Percentiles rank a stretch among this genome's conserved stretches.
phyloP scores from a whole-genome alignment of 1,140 invertebrate species.

The Bicyclus anynana region DNA sequence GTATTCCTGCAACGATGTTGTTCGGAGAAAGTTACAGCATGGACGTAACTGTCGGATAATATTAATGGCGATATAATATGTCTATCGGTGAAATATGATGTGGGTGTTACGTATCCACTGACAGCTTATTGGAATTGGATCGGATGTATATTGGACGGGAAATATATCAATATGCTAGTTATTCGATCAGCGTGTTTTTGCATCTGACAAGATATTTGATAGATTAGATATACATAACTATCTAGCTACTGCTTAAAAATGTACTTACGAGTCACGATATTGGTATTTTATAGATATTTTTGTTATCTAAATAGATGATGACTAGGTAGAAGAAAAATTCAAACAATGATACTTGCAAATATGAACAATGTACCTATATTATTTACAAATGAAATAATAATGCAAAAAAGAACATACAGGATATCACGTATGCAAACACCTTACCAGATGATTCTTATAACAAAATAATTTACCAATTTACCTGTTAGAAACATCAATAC shows the following conservation, averaged over 20 bases:
- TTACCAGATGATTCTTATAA: too few relatives aligned
- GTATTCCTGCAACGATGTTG: constrained; percentile 17
- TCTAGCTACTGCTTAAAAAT: not conserved
- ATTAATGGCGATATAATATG: constrained; percentile 22
- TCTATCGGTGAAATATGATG: constrained; percentile 18
- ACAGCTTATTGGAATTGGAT: not conserved
- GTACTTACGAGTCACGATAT: not conserved
- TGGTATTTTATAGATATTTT: not conserved
- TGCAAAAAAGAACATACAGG: too few relatives aligned
- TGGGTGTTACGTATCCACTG: constrained; percentile 5
- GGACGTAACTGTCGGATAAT: constrained; percentile 18
- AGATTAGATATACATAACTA: not conserved
- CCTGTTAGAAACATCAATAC: not conserved
- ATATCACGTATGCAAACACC: too few relatives aligned
- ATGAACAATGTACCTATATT: too few relatives aligned
- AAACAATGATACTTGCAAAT: too few relatives aligned
- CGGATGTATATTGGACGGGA: not conserved
- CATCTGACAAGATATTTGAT: not conserved
- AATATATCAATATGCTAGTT: not conserved
- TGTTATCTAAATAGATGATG: not conserved
- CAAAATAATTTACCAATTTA: not conserved
- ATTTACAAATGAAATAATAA: too few relatives aligned
- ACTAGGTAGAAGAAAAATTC: too few relatives aligned
- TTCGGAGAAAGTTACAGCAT: constrained; percentile 19
- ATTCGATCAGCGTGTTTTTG: not conserved